phyloP scores from a whole-genome alignment of 2,797 vertebrate species.

The Geotrypetes seraphini region DNA sequence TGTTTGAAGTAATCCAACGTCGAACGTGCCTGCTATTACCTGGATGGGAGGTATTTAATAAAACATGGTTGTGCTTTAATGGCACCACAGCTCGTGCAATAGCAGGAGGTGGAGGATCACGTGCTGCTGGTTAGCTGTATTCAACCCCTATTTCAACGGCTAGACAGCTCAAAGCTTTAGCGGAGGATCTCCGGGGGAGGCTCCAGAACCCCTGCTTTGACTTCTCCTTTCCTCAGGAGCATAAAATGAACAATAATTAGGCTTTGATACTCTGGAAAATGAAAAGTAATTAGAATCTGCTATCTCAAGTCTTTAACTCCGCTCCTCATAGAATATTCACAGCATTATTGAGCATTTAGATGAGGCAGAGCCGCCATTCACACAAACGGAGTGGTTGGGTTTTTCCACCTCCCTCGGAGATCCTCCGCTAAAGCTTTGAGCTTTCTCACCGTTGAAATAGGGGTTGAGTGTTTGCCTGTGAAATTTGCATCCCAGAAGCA shows the following conservation, averaged over 20 bases:
- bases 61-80: too few species aligned
- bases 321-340: slow-evolving; percentile 96
- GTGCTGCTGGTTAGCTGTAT: too few species aligned
- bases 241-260: slow-evolving; percentile 99
- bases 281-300: slow-evolving; percentile 99
- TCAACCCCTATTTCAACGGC: slow-evolving; percentile 75
- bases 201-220: slow-evolving; percentile 88
- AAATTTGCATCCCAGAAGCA: too few species aligned
- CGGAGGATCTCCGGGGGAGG: slow-evolving; percentile 87
- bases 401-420: slow-evolving; percentile 91
- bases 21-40: too few species aligned
- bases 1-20: too few species aligned
- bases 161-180: slow-evolving; percentile 82
- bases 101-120: too few species aligned
- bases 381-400: too few species aligned
- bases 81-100: too few species aligned
- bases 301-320: slow-evolving; percentile 84
- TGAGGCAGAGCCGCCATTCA: slow-evolving; percentile 71
- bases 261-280: slow-evolving; percentile 99
- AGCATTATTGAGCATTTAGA: slow-evolving; percentile 97
- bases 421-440: slow-evolving; percentile 82
- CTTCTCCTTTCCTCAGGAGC: slow-evolving; percentile 86
- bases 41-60: too few species aligned
- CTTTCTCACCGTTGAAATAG: slow-evolving; percentile 76
- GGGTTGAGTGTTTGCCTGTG: too few species aligned